A percentile compares a stretch with the other conserved stretches of the same genome.
phyloP scores from a whole-genome alignment of 2,113 vertebrate species.

The Cyphomyrus plagiostoma region DNA sequence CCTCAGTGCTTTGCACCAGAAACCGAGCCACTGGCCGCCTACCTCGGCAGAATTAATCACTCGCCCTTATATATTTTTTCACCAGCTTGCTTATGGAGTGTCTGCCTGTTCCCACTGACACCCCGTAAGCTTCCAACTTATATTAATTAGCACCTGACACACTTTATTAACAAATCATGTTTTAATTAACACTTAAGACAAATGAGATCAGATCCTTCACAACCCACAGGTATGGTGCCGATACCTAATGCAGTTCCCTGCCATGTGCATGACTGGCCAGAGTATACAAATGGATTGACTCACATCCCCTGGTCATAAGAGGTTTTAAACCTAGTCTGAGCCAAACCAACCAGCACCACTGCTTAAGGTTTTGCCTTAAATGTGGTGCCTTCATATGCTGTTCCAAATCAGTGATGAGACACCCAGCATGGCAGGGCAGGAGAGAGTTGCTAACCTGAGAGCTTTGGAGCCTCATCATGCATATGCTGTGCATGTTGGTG shows the following conservation, averaged over 20 bases:
- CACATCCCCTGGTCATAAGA: not conserved
- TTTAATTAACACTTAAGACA: slow-evolving; percentile 15
- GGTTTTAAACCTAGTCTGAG: not conserved
- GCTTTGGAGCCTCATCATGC: not conserved
- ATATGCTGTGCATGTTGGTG: not conserved
- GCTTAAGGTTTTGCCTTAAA: not conserved
- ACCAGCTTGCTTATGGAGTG: not conserved
- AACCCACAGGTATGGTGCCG: not conserved
- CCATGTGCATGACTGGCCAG: not conserved
- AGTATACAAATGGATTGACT: not conserved
- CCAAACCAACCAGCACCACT: not conserved
- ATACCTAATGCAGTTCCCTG: not conserved
- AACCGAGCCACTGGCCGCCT: not conserved
- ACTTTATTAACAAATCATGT: not conserved
- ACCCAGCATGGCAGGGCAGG: not conserved
- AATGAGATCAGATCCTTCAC: not conserved
- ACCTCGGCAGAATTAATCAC: not conserved
- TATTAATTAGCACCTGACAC: not conserved
- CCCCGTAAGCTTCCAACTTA: not conserved
- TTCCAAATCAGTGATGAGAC: not conserved
- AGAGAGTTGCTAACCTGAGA: not conserved
- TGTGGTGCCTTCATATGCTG: not conserved
- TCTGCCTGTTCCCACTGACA: not conserved
- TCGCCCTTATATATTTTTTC: not conserved
- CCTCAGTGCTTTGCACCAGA: not conserved